A percentile compares a stretch with the other conserved stretches of the same genome.
phyloP scores from a whole-genome alignment of 2,888 invertebrate genomes.

The Aphodius sticticus region DNA sequence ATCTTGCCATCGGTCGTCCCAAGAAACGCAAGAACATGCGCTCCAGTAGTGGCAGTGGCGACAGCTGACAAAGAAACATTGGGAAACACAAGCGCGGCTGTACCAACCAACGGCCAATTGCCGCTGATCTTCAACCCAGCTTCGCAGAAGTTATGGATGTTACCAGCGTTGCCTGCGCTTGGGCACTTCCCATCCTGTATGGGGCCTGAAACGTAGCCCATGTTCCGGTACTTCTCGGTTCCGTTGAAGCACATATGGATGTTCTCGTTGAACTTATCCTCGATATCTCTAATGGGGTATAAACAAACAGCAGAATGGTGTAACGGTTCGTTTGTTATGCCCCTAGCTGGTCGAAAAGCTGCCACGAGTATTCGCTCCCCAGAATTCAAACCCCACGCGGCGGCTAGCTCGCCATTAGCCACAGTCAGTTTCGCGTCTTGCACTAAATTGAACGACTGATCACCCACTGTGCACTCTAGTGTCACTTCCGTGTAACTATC shows the following conservation, averaged over 20 bases:
- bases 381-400: slow-evolving; percentile 80
- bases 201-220: slow-evolving; percentile 90
- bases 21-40: slow-evolving; percentile 92
- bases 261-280: slow-evolving; percentile 93
- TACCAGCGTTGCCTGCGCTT: slow-evolving; percentile 85
- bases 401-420: slow-evolving; percentile 84
- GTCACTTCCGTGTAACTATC: slow-evolving; percentile 98
- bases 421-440: slow-evolving; percentile 91
- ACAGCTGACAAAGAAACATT: slow-evolving; percentile 85
- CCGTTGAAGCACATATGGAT: slow-evolving; percentile 98
- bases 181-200: slow-evolving; percentile 93
- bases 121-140: slow-evolving; percentile 93
- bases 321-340: slow-evolving; percentile 85
- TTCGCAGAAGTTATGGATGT: slow-evolving; percentile 91
- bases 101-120: slow-evolving; percentile 81
- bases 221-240: slow-evolving; percentile 88
- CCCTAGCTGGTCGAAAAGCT: slow-evolving; percentile 88
- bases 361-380: slow-evolving; percentile 86
- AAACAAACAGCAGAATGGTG: slow-evolving; percentile 91
- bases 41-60: slow-evolving; percentile 86
- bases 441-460: slow-evolving; percentile 84
- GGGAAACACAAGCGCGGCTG: slow-evolving; percentile 79
- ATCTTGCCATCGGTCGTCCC: slow-evolving; percentile 87
- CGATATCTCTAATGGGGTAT: slow-evolving; percentile 89
- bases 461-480: slow-evolving; percentile 80